Conservation (phyloP, 2,888 invertebrate species). For the Scaptodrosophila latifasciaeformis region DNA sequence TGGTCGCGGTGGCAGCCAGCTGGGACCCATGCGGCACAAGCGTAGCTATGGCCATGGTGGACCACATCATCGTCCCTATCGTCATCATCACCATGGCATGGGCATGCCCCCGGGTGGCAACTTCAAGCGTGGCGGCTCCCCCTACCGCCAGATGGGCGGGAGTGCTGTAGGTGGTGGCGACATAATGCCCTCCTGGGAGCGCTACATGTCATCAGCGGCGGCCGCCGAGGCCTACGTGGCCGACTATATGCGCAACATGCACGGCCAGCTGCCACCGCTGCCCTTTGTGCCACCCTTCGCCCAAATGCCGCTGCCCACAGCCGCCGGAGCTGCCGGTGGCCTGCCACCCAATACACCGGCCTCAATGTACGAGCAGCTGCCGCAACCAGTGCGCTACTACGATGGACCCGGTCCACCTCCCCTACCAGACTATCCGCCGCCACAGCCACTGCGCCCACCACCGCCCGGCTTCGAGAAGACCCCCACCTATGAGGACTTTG, state of each 20-base stretch:
- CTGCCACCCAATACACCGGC: conserved; percentile 70
- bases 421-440: conserved; percentile 83
- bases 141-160: conserved; percentile 61
- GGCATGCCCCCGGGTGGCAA: conserved; percentile 52
- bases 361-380: conserved; percentile 78
- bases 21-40: conserved; percentile 54
- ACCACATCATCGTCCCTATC: conserved; percentile 76
- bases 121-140: conserved; percentile 65
- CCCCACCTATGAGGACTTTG: conserved; percentile 82
- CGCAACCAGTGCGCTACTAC: conserved; percentile 89
- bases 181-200: conserved; percentile 80
- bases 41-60: conserved; percentile 72
- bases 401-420: conserved; percentile 80
- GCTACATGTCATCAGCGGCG: conserved; percentile 78
- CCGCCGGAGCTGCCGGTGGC: conserved; percentile 76
- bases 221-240: conserved; percentile 91
- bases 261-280: conserved; percentile 88
- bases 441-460: conserved; percentile 75
- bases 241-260: conserved; percentile 92
- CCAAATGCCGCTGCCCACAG: conserved; percentile 81
- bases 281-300: conserved; percentile 87
- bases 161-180: conserved; percentile 76
- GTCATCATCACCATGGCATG: conserved; percentile 57
- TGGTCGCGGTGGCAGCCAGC: conserved; percentile 58
- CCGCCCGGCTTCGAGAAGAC: conserved; percentile 82